phyloP scores from a whole-genome alignment of 2,113 vertebrate species.

The Tringa solitaria region DNA sequence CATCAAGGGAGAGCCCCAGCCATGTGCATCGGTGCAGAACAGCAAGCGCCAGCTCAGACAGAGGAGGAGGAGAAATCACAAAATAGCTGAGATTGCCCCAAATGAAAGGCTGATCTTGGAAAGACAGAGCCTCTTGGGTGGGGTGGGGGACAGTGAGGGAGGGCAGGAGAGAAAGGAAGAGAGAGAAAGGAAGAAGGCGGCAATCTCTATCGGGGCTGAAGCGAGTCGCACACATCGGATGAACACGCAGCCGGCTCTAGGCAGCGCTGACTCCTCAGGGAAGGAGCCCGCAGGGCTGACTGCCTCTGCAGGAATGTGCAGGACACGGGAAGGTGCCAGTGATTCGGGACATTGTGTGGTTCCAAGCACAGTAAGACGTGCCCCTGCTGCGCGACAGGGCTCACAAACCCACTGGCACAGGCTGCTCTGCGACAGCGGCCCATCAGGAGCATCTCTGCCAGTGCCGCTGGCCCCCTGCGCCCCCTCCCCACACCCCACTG shows the following conservation, averaged over 20 bases:
- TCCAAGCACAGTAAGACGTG: not conserved
- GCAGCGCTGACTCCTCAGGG: not conserved
- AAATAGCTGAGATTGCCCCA: not conserved
- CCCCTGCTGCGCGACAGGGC: rapidly evolving
- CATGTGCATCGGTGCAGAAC: rapidly evolving
- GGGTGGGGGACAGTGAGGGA: not conserved
- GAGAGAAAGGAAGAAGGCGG: slow-evolving; percentile 42
- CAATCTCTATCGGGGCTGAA: not conserved
- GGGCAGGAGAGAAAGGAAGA: not conserved
- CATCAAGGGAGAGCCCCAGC: not conserved
- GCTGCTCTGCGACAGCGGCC: not conserved
- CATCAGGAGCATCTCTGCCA: not conserved
- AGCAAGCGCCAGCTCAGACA: not conserved
- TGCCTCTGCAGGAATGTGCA: not conserved
- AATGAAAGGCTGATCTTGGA: not conserved
- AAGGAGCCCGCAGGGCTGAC: not conserved
- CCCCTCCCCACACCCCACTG: not conserved
- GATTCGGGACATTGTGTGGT: not conserved
- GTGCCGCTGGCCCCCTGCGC: not conserved
- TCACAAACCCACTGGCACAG: not conserved
- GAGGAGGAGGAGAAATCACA: not conserved
- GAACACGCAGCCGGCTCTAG: not conserved
- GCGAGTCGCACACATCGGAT: not conserved
- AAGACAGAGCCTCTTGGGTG: not conserved
- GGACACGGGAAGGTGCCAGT: not conserved